Conservation (phyloP, 2,888 invertebrate species). For the Beris morrisii region DNA sequence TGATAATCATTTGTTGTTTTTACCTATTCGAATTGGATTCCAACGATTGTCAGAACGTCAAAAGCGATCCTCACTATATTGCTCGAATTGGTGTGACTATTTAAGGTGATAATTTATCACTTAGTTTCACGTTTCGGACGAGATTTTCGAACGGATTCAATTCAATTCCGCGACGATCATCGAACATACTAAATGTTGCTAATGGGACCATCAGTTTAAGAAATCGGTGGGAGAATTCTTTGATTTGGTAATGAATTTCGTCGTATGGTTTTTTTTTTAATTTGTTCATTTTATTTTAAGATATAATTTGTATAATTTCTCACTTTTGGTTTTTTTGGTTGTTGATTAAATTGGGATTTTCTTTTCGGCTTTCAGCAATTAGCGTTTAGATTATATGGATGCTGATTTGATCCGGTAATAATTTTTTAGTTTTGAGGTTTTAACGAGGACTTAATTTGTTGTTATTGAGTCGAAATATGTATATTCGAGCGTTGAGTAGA, state of each 20-base stretch:
- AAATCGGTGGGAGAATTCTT: constrained; percentile 20
- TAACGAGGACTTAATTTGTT: not conserved
- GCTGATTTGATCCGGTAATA: constrained; percentile 25
- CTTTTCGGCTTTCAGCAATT: constrained; percentile 1
- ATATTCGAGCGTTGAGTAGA: no score
- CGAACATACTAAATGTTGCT: constrained; percentile 9
- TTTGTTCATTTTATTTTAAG: constrained; percentile 24
- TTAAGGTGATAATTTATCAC: constrained; percentile 34
- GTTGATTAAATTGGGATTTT: constrained; percentile 14
- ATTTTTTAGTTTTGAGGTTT: constrained; percentile 19
- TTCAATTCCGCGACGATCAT: constrained; percentile 15
- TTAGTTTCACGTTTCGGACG: constrained; percentile 11
- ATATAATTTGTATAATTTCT: constrained; percentile 23
- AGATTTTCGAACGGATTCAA: constrained; percentile 13
- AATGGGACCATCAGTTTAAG: not conserved
- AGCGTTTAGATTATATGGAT: constrained; percentile 12
- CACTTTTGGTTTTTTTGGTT: constrained; percentile 23
- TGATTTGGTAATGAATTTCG: constrained; percentile 17
- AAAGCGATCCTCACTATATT: constrained; percentile 12
- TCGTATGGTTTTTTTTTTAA: constrained; percentile 9
- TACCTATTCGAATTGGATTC: not conserved
- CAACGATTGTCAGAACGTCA: not conserved
- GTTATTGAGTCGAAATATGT: no score
- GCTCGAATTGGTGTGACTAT: constrained; percentile 18
- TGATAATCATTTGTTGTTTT: constrained; percentile 23